phyloP scores from a whole-genome alignment of 2,113 vertebrate species.

The Rhea pennata region DNA sequence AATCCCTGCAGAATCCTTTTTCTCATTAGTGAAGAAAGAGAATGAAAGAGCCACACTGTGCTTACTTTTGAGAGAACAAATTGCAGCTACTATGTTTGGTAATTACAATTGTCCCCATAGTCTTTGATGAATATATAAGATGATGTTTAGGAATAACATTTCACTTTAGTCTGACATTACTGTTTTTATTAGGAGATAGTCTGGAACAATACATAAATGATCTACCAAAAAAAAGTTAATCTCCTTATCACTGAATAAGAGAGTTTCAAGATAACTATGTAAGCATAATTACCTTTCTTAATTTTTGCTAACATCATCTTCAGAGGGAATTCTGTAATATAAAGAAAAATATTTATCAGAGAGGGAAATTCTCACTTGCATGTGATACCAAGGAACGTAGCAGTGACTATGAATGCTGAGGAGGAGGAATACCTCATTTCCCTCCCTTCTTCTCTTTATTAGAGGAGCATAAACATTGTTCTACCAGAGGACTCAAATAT shows the following conservation, averaged over 20 bases:
- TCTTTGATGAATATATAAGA: background rate
- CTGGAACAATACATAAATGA: background rate
- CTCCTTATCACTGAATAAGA: background rate
- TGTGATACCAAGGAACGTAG: background rate
- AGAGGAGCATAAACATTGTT: background rate
- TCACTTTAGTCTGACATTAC: background rate
- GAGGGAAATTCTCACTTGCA: background rate
- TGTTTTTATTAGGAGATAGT: background rate
- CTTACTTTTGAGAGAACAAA: background rate
- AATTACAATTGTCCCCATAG: background rate
- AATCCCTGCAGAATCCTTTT: background rate
- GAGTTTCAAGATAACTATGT: background rate
- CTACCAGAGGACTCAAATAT: background rate
- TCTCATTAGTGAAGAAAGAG: background rate
- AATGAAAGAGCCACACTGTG: background rate
- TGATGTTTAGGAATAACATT: background rate
- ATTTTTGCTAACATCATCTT: background rate
- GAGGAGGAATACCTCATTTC: background rate
- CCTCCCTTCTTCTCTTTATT: background rate
- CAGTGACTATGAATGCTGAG: background rate
- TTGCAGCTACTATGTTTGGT: background rate
- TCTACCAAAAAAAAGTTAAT: background rate
- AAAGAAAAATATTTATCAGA: background rate
- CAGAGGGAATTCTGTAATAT: constrained; percentile 17
- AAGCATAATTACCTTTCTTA: constrained; percentile 44